phyloP scores from a whole-genome alignment of 2,888 invertebrate species.

The Cantharis rufa region DNA sequence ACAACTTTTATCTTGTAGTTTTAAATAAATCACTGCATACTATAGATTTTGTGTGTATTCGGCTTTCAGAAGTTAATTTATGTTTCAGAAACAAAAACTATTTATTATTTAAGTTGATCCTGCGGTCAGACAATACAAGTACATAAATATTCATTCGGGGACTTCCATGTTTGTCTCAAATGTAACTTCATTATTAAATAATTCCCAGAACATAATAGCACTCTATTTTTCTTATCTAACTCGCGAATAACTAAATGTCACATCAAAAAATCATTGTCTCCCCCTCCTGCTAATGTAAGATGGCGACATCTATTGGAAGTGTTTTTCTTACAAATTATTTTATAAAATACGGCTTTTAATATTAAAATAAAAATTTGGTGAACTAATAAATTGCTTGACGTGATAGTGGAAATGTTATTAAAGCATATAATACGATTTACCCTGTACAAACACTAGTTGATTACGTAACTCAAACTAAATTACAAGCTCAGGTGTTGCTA shows the following conservation, averaged over 20 bases:
- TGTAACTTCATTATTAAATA: not conserved
- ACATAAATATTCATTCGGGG: not conserved
- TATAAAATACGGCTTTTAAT: not conserved
- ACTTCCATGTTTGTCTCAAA: not conserved
- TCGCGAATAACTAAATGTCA: not conserved
- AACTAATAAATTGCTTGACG: not conserved
- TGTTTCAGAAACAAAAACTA: not conserved
- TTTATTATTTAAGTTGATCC: not conserved
- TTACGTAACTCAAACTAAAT: conserved; percentile 28
- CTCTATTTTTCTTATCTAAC: not conserved
- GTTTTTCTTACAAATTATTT: not conserved
- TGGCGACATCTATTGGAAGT: too few relatives aligned
- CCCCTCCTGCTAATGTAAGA: not conserved
- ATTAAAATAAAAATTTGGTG: not conserved
- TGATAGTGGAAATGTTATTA: not conserved
- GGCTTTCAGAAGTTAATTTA: not conserved
- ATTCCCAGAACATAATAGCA: not conserved
- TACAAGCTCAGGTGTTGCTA: conserved; percentile 28
- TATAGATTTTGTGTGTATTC: not conserved
- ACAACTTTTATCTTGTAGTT: not conserved
- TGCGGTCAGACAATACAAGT: not conserved
- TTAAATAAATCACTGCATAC: not conserved
- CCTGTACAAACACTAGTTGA: conserved; percentile 9
- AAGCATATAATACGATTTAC: not conserved
- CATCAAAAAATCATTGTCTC: not conserved